Evolutionary conservation across 2,797 vertebrate species (phyloP), one percentile per base, ranked within the genome.

Genomic region (Rhodeus uyekii): DNA sequence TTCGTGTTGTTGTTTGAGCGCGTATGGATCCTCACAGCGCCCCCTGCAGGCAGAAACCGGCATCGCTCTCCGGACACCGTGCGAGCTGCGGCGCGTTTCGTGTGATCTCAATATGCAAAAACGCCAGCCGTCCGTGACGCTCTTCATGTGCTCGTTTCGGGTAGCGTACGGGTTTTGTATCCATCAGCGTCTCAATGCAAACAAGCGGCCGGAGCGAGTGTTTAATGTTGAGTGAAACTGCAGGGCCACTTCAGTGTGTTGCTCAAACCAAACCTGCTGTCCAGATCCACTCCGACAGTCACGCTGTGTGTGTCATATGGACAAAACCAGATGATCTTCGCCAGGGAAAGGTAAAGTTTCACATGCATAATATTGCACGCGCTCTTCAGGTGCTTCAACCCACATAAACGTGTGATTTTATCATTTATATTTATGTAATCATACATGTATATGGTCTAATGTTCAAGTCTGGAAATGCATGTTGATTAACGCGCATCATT

Each of bases 31-130:
- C 38, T 3, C 16, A 3, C 3, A 22, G 64, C 81, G 81, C 73
- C 81, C 46, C 39, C 81, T 60, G 10, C 27, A 18, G 67, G 65
- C 27, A 24, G 0, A 5, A 1, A 2, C 4, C 10, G 2, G 8
- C 0, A 74, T 12, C 32, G 53, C 44, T 38, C 22, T 0, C 18
- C 8, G 2, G 9, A 61, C 36, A 34, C 68, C 8, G 39, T 14
- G 9, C 83, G 84, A 84, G 88, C 85, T 85, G 86, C 76, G 85
- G 86, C 78, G 27, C 34, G 84, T 80, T 71, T 85, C 79, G 73
- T 65, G 63, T 61, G 39, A 2, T 27, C 2, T 77, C 83, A 81
- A 82, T 87, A 87, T 84, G 86, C 81, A 84, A 85, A 86, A 83
- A 55, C 64, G 61, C 65, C 71, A 82, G 85, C 42, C 60, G 77